Base-by-base conservation (phyloP, 2,797 vertebrate species). In the Pygocentrus nattereri region DNA sequence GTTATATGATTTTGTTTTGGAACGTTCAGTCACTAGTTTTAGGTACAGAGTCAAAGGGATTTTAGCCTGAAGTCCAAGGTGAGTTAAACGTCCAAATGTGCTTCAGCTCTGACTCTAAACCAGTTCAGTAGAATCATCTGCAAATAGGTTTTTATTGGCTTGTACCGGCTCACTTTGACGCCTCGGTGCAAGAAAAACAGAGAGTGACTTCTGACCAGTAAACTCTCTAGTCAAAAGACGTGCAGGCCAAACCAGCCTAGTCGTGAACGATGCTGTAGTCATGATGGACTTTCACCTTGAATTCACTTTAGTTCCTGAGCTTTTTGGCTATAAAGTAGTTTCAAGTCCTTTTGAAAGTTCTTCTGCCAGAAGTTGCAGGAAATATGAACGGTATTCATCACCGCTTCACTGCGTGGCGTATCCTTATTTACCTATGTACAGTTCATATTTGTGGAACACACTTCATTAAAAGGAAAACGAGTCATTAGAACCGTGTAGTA, bases 231-330 rank as follows among this genome's bases (percentile, higher is more conserved):
- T 70, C 23, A 6, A 10, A 49, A 27, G 62, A 74, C 38, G 13
- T 75, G 44, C 70, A 83, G 67, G 30, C 82, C 49, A 62, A 38
- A 68, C 64, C 34, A 15, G 94, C 94, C 58, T 58, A 75, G 72
- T 78, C 75, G 74, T 64, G 68, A 59, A 69, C 56, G 68, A 18
- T 76, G 52, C 69, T 58, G 76, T 27, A 82, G 68, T 70, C 82
- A 75, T 70, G 79, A 75, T 54, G 69, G 82, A 49, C 44, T 18
- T 47, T 27, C 34, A 62, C 18, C 62, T 38, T 38, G 62, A 30
- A 0, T 27, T 18, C 31, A 31, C 15, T 21, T 38, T 65, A 21
- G 31, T 38, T 38, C 10, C 2, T 12, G 12, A 10, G 2, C 2
- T 62, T 62, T 15, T 15, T 62, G 59, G 59, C 25, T 30, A 30